Base-by-base conservation (phyloP, 2,888 invertebrate genomes). In the Caenorhabditis doughertyi region DNA sequence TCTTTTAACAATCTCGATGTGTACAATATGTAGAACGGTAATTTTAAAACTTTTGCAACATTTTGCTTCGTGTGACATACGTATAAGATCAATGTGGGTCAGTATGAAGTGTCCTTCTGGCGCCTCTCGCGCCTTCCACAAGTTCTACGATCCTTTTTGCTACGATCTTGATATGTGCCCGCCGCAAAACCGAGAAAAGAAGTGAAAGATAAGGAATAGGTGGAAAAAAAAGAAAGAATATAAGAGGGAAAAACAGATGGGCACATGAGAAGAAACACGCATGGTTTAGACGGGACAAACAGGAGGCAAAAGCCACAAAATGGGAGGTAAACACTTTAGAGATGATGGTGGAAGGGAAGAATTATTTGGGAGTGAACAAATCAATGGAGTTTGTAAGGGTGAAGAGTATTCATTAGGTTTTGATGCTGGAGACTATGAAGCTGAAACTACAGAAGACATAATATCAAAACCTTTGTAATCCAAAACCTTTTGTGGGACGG, bases 151-250 rank as follows among this genome's bases (percentile, higher is more conserved):
- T 39, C 44, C 56, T 44, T 55, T 60, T 53, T 27, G 42, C 44
- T 29, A 16, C 27, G 42, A 76, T 76, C 76, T 76, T 76, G 76
- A 76, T 76, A 76, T 39, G 68, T 68, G 68, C 58, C 56, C 27
- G 58, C 60, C 67, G 51, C 76, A 68, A 68, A 76, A 58, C 74
- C 64, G 74, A 55, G 70, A 32, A 67, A 76, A 55, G 44, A 35
- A 60, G 47, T 58, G 47, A 73, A 56, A 73, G 53, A 73, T 32
- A 64, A 49, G 51, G 65, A 65, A 21, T 23, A 23, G 47, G n/a
- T 39, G 29, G 35, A 21, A 29, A 9, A 47, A 35, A 42, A 27
- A 51, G 47, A 42, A 32, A 13, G 9, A 16, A 27, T 7, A 21
- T 27, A 29, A 42, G 16, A 44, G 25, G 39, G 49, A 53, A 68